These are phyloP conservation scores for Lepidurus couesii DNA, from an alignment of 1,140 invertebrate species.

Conservation along the genomic window DNA sequence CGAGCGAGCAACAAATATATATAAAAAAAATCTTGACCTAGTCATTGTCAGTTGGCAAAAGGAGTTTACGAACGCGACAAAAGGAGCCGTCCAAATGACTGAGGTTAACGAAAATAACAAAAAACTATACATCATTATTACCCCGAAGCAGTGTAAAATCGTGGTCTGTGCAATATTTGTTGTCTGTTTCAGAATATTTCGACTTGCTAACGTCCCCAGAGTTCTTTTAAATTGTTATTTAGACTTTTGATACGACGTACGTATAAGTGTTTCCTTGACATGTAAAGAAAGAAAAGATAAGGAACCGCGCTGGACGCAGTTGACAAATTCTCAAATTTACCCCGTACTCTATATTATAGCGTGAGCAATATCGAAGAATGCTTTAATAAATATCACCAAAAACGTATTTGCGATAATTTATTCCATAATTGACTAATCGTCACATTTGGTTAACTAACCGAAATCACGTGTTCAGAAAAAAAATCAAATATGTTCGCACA, in stretches of 20 bases:
- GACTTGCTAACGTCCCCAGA: conserved; percentile 1
- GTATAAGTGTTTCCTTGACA: neutral
- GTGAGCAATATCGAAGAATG: neutral
- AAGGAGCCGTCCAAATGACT: neutral
- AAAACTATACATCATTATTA: neutral
- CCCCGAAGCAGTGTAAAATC: neutral
- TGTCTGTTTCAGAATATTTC: neutral
- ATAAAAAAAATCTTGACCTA: neutral
- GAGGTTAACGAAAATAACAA: neutral
- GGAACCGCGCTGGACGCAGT: neutral
- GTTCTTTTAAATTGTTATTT: neutral
- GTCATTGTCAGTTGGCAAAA: neutral
- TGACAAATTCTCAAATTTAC: neutral
- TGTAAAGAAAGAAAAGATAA: neutral
- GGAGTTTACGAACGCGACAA: neutral
- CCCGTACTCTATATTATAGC: neutral
- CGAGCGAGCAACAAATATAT: neutral
- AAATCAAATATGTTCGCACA: no score
- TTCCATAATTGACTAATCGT: no score
- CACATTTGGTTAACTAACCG: no score
- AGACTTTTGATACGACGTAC: neutral
- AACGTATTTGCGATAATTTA: neutral
- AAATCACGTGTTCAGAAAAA: no score
- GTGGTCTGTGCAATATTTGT: neutral
- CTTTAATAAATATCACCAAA: neutral